These are phyloP conservation scores for Sisyra nigra DNA, from an alignment of 2,888 invertebrate species.

Conservation along the genomic window DNA sequence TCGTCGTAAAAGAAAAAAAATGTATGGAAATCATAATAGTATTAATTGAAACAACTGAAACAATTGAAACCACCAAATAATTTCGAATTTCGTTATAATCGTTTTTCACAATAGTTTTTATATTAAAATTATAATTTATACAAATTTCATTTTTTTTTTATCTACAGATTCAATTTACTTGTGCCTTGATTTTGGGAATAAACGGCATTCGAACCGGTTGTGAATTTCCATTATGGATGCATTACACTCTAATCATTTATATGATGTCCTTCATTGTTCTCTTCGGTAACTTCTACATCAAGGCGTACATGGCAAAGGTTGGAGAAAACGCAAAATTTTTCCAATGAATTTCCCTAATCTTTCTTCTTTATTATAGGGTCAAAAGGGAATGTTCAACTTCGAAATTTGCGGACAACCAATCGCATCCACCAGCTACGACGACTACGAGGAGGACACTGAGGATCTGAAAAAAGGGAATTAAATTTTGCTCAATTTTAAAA, in stretches of 20 bases:
- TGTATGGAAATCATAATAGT: no score
- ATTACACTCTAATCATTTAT: conserved; percentile 68
- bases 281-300: conserved; percentile 75
- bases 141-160: conserved; percentile 12
- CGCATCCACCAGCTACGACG: background rate
- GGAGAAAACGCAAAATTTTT: background rate
- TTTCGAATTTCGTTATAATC: no score
- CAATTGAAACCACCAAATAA: no score
- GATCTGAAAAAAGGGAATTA: no score
- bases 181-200: conserved; percentile 61
- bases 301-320: conserved; percentile 63
- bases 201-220: conserved; percentile 69
- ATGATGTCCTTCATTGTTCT: conserved; percentile 78
- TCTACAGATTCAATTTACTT: conserved; percentile 64
- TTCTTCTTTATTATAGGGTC: background rate
- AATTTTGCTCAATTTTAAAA: no score
- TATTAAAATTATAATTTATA: no score
- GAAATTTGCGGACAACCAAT: background rate
- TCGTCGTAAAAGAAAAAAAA: no score
- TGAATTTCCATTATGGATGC: conserved; percentile 83
- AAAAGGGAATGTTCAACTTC: background rate
- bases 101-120: no score
- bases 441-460: no score
- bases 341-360: background rate
- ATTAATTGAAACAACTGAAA: no score